Evolutionary conservation across 2,888 invertebrate species (phyloP), one percentile per base, ranked within the genome.

Genomic region (Cenopis cana): DNA sequence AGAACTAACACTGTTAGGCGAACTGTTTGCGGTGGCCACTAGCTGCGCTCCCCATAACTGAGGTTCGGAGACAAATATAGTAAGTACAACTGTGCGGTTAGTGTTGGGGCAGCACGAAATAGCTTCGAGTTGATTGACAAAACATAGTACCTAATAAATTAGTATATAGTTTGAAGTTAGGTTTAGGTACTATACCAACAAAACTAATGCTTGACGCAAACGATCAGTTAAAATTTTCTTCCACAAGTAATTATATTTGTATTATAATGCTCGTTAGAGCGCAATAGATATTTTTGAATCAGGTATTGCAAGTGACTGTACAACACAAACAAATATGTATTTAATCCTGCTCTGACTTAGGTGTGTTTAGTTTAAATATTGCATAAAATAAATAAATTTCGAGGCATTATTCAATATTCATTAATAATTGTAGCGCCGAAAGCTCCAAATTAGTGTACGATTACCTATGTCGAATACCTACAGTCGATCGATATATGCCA

Each of bases 11-110:
- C 20, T 49, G 24, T 3, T 46, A 17, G 60, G 36, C 36, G 36
- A 36, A 38, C 64, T 64, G 54, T 54, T 54, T 54, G 64, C 64
- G 64, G 64, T 64, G 10, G 38, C 52, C 54, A 54, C 10, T 54
- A 50, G 52, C n/a, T 38, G 33, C 33, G 46, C 18, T 52, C 10
- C 20, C 50, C 64, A 64, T 64, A 64, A 52, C 64, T 64, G 64
- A 64, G 64, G 64, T 64, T 33, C 38, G 52, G 52, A 38, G 50
- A 52, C 52, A 36, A 60, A 60, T 36, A 54, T 54, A 64, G 52
- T 52, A 17, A 54, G 2, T 36, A 64, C 36, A 36, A 62, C 38
- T 52, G 20, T 54, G 64, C 52, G 64, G 64, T 64, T 54, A 54
- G n/a, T 11, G 33, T 24, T 36, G 17, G 62, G 62, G 20, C 62